Evolutionary conservation across 2,113 vertebrate genomes (phyloP), one percentile per base, ranked within the genome.

Genomic region (Carassius auratus): DNA sequence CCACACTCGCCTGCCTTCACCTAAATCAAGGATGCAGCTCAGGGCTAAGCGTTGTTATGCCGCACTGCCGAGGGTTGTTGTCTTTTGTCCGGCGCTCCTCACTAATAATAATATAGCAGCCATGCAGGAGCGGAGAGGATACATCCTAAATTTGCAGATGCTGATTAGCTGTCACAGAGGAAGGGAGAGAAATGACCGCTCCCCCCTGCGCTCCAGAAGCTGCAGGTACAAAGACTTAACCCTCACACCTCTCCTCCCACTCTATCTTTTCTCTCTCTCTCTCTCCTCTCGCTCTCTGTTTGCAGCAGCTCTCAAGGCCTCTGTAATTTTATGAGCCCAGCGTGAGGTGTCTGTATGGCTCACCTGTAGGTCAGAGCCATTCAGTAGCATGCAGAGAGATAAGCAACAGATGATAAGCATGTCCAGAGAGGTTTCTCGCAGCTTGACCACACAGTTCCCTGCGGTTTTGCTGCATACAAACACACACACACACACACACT

Each of bases 131-230:
- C 75, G 61, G 76, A 79, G 64, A 86, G 84, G 83, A 89, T 85
- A 90, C 66, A 83, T 88, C 88, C 88, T 91, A 88, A n/a, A 89
- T 90, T 92, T 90, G 88, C 57, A 10, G 74, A 74, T 76, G 55
- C 83, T 91, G 91, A 92, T 92, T 92, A 92, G 87, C 90, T 91
- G 89, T 88, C 90, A 50, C 87, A 78, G 81, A 91, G 86, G 89
- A 68, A 38, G 66, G 30, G 45, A 79, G 26, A 66, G 59, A 38
- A 77, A 75, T 83, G 85, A 92, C 89, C 90, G 88, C 83, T 83
- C 68, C 69, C n/a, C 61, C 76, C 85, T 52, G 19, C 36, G 88
- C 81, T 86, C 76, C 48, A 77, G 42, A 66, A 87, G 84, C 85
- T 86, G 79, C 87, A 84, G 81, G 85, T 89, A 90, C 19, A 62